Base-by-base conservation (phyloP, 2,888 invertebrate genomes). In the Phengaris arion region DNA sequence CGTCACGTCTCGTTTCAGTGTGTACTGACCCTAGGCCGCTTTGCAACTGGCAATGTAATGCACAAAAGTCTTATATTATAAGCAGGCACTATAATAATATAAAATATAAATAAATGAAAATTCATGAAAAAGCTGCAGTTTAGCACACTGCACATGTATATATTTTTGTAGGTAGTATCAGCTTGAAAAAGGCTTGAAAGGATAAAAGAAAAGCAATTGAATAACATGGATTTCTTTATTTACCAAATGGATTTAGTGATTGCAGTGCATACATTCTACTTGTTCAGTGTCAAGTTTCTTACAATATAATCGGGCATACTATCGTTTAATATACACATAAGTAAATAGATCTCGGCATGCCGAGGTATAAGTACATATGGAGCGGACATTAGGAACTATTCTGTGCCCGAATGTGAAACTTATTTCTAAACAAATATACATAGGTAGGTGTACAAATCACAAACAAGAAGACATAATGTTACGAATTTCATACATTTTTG, bases 171-270 rank as follows among this genome's bases (percentile, higher is more conserved):
- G 10, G 6, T 69, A 69, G 45, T 6, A 0, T 4, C 35, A 35
- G 35, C 2, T 35, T 35, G 35, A 35, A 35, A 69, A 48, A n/a
- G 4, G 35, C 2, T 35, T 2, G 35, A 35, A 35, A 69, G 68
- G 46, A 69, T 12, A 68, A n/a, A 72, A 72, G 54, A 54, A 72
- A 72, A 72, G 22, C 22, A 54, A 72, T 52, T 68, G 7, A 8
- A 6, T 72, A 54, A 72, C 72, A 72, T 72, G 72, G 87, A 87
- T 92, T 92, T 93, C 92, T 92, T 93, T 86, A 88, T 88, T 90
- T 87, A 90, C 88, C 88, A 91, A 89, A 89, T 88, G 87, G 90
- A 89, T 90, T 89, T 86, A 85, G 90, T 92, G 91, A 90, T 84
- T 85, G 92, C 92, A 92, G 90, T 83, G 83, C 85, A 83, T 88